Conservation (phyloP, 2,888 invertebrate genomes). For the Mythimna loreyi region DNA sequence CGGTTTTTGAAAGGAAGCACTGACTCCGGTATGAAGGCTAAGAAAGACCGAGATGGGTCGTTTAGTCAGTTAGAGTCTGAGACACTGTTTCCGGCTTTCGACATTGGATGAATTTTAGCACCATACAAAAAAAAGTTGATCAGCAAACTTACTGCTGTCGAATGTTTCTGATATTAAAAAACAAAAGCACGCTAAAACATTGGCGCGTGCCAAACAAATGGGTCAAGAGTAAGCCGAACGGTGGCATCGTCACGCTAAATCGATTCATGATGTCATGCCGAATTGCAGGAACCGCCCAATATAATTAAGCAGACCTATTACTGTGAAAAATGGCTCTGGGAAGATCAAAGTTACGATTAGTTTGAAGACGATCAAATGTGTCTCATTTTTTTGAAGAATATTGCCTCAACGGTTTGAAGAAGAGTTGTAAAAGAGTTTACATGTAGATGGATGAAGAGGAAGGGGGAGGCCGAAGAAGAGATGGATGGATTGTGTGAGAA, state of each 20-base stretch:
- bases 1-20: too few species aligned
- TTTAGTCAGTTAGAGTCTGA: too few species aligned
- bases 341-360: background rate
- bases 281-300: slow-evolving; percentile 43
- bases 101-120: too few species aligned
- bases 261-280: slow-evolving; percentile 63
- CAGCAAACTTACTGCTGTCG: background rate
- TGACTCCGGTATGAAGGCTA: too few species aligned
- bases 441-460: too few species aligned
- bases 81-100: too few species aligned
- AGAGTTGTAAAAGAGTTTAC: too few species aligned
- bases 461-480: too few species aligned
- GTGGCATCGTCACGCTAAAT: slow-evolving; percentile 53
- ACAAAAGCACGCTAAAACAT: slow-evolving; percentile 3
- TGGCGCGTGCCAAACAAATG: slow-evolving; percentile 38
- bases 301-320: slow-evolving; percentile 21
- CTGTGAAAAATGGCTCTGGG: background rate
- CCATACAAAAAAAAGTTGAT: background rate
- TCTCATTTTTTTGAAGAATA: too few species aligned
- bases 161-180: slow-evolving; percentile 8
- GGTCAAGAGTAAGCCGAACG: slow-evolving; percentile 47
- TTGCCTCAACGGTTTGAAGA: too few species aligned
- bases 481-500: too few species aligned
- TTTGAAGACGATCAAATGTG: background rate
- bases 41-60: too few species aligned